Percentiles rank a stretch among this genome's conserved stretches.
phyloP scores from a whole-genome alignment of 2,888 invertebrate species.

The Cloeon dipterum region DNA sequence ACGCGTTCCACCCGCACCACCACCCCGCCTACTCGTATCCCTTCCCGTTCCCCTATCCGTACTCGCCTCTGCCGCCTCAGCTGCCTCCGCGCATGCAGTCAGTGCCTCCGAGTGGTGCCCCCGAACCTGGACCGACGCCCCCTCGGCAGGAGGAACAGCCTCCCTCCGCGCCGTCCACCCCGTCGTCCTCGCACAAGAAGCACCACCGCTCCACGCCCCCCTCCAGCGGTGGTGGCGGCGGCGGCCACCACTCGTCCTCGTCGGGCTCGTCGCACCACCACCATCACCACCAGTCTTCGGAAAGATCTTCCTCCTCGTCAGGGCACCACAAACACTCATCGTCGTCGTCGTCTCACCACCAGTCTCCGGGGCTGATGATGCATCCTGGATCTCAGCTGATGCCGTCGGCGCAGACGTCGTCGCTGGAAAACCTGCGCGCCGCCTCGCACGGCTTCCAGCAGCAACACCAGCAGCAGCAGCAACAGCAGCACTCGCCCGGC shows the following conservation, averaged over 20 bases:
- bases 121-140: conserved; percentile 1
- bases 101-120: conserved; percentile 2
- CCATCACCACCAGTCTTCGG: conserved; percentile 38
- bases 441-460: conserved; percentile 4
- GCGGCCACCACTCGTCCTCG: conserved; percentile 19
- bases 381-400: conserved; percentile 20
- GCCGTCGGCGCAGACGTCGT: conserved; percentile 32
- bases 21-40: conserved; percentile 21
- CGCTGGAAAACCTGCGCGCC: conserved; percentile 36
- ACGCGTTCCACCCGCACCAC: conserved; percentile 38
- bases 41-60: conserved; percentile 18
- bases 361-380: conserved; percentile 22
- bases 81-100: conserved; percentile 13
- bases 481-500: conserved; percentile 1
- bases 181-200: conserved; percentile 5
- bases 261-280: conserved; percentile 32
- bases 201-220: conserved; percentile 4
- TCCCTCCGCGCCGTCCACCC: conserved; percentile 4
- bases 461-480: conserved; percentile 4
- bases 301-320: conserved; percentile 19
- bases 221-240: too few relatives aligned
- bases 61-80: conserved; percentile 21
- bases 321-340: conserved; percentile 10
- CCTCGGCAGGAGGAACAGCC: conserved; percentile 2
- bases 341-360: conserved; percentile 11